Percentiles rank a stretch among this genome's conserved stretches.
These are phyloP conservation scores for Notamacropus eugenii DNA, from an alignment of 2,797 vertebrate species.

Conservation along the genomic window DNA sequence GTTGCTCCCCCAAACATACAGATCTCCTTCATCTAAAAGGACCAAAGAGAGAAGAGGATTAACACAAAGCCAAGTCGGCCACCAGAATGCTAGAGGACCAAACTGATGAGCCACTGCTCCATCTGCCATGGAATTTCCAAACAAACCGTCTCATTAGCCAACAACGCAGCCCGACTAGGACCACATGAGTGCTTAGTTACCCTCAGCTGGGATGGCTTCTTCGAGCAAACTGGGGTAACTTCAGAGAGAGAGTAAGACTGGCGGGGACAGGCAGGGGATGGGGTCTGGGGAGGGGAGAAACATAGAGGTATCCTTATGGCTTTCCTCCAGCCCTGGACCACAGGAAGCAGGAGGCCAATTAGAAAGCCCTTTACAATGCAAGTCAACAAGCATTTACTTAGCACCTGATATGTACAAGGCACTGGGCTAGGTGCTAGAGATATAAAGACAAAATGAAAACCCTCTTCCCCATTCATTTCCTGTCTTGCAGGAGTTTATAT, in stretches of 20 bases:
- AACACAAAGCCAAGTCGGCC: background rate
- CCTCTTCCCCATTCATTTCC: background rate
- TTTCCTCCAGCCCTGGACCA: background rate
- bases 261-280: background rate
- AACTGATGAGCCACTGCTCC: background rate
- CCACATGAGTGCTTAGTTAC: background rate
- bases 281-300: too few species aligned
- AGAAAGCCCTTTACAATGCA: background rate
- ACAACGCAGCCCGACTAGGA: background rate
- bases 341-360: background rate
- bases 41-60: constrained; percentile 36
- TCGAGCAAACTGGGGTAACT: background rate
- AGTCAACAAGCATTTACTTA: background rate
- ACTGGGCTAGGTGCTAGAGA: background rate
- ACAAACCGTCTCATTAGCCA: background rate
- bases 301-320: background rate
- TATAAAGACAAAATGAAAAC: background rate
- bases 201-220: background rate
- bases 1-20: constrained; percentile 96
- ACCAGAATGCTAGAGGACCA: background rate
- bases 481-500: background rate
- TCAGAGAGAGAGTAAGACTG: background rate
- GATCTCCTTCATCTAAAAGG: constrained; percentile 86
- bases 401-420: background rate
- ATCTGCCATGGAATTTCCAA: background rate